phyloP scores from a whole-genome alignment of 2,113 vertebrate species.

The Andinoacara biseriatus region DNA sequence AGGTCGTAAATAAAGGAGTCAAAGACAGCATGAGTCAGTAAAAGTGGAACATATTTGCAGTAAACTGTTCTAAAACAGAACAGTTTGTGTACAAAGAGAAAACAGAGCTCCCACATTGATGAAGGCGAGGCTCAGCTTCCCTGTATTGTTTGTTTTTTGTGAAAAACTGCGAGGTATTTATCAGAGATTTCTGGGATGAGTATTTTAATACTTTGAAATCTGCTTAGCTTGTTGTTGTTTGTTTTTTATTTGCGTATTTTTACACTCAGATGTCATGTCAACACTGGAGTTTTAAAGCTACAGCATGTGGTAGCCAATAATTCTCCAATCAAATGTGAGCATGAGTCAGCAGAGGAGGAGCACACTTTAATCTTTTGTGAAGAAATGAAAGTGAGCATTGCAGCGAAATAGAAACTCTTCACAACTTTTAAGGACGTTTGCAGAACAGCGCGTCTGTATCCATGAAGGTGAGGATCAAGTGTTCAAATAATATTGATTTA shows the following conservation, averaged over 20 bases:
- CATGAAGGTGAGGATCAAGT: slow-evolving; percentile 21
- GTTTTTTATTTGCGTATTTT: neutral
- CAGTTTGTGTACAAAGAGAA: neutral
- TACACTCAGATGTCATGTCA: too few species aligned
- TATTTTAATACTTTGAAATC: slow-evolving; percentile 4
- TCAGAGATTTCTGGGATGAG: neutral
- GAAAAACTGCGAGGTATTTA: neutral
- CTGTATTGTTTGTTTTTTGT: neutral
- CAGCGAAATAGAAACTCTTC: neutral
- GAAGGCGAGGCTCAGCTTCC: neutral
- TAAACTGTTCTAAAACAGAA: neutral
- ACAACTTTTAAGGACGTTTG: neutral
- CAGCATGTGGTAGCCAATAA: neutral
- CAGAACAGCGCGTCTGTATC: neutral
- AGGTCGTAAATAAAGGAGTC: neutral
- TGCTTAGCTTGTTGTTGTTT: neutral
- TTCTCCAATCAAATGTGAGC: neutral
- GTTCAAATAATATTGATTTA: neutral
- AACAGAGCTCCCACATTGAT: neutral
- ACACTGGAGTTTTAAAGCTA: too few species aligned
- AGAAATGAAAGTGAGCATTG: slow-evolving; percentile 39
- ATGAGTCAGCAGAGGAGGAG: slow-evolving; percentile 18
- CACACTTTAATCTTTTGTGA: neutral
- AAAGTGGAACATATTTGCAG: neutral
- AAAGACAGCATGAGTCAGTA: neutral